phyloP scores from a whole-genome alignment of 2,113 vertebrate genomes.

The Triplophysa siluroides region DNA sequence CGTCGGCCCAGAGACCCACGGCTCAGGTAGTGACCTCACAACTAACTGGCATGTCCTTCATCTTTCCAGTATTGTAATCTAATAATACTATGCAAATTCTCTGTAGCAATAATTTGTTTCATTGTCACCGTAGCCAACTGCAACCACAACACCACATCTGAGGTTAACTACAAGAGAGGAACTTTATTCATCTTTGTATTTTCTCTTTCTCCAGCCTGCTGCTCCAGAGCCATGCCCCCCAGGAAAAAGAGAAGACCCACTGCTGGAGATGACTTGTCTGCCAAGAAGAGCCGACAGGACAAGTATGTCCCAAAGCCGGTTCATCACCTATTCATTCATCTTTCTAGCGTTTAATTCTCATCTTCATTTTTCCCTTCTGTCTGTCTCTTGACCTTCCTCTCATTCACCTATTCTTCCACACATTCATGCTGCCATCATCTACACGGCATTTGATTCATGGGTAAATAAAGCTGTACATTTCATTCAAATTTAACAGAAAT shows the following conservation, averaged over 20 bases:
- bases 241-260: slow-evolving; percentile 99
- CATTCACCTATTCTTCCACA: neutral
- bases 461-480: neutral
- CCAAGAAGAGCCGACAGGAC: slow-evolving; percentile 98
- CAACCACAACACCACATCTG: too few species aligned
- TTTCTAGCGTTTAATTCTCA: neutral
- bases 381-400: neutral
- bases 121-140: neutral
- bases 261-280: slow-evolving; percentile 92
- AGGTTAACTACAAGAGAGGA: neutral
- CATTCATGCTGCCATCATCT: neutral
- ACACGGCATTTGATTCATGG: neutral
- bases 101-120: neutral
- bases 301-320: slow-evolving; percentile 73
- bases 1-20: slow-evolving; percentile 91
- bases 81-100: neutral
- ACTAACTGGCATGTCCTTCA: neutral
- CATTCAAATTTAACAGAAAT: neutral
- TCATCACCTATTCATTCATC: neutral
- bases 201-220: slow-evolving; percentile 80
- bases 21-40: slow-evolving; percentile 82
- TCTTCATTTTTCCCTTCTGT: neutral
- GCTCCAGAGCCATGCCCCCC: slow-evolving; percentile 96
- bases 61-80: neutral
- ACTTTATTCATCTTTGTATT: neutral